A percentile compares a stretch with the other conserved stretches of the same genome.
phyloP scores from a whole-genome alignment of 2,113 vertebrate genomes.

The Hyperoodon ampullatus region DNA sequence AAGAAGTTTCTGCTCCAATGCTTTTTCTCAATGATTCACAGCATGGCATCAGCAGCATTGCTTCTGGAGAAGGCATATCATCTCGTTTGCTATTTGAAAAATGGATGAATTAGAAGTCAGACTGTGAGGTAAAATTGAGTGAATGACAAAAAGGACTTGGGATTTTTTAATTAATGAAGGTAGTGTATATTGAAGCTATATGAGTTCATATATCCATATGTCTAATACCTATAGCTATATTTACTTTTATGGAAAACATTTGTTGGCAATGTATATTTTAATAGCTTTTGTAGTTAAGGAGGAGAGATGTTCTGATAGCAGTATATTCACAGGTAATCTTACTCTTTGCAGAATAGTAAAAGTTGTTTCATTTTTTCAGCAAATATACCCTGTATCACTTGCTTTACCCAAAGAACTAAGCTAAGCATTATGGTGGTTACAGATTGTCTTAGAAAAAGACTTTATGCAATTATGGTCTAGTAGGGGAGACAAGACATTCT shows the following conservation, averaged over 20 bases:
- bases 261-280: background rate
- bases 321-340: background rate
- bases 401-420: background rate
- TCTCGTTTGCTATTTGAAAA: conserved; percentile 26
- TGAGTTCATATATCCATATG: background rate
- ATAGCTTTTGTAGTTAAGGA: background rate
- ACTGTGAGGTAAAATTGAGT: conserved; percentile 1
- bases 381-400: background rate
- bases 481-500: background rate
- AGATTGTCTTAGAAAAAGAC: background rate
- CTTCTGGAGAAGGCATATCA: background rate
- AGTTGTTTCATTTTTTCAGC: background rate
- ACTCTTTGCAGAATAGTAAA: background rate
- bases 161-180: background rate
- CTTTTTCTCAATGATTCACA: background rate
- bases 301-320: background rate
- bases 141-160: background rate
- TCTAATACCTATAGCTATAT: background rate
- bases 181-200: background rate
- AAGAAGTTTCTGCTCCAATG: background rate
- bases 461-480: background rate
- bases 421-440: background rate
- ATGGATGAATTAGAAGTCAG: background rate
- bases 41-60: background rate
- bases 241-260: background rate